A percentile compares a stretch with the other conserved stretches of the same genome.
These are phyloP conservation scores for Mycetomoellerius zeteki DNA, from an alignment of 1,140 invertebrate genomes.

Conservation along the genomic window DNA sequence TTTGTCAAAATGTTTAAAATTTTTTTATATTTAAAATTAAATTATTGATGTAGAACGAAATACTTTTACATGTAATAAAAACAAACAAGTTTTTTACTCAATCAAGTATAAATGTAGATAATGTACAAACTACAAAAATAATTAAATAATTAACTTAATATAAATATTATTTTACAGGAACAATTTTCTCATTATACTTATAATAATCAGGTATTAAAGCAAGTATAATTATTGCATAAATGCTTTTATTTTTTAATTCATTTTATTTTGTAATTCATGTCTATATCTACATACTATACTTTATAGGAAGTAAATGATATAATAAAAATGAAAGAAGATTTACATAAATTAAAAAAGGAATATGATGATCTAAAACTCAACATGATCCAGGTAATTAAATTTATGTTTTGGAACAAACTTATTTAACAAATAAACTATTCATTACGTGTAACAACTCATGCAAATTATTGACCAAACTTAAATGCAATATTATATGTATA, in stretches of 20 bases:
- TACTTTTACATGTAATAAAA: slow-evolving; percentile 1
- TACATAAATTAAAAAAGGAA: slow-evolving; percentile 79
- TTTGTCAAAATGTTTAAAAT: neutral
- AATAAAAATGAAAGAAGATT: slow-evolving; percentile 78
- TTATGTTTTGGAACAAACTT: slow-evolving; percentile 24
- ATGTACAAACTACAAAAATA: neutral
- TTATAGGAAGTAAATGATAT: slow-evolving; percentile 75
- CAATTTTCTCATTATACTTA: slow-evolving; percentile 17
- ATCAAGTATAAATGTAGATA: neutral
- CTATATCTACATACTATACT: slow-evolving; percentile 16
- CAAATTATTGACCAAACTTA: slow-evolving; percentile 12
- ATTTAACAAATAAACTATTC: slow-evolving; percentile 27
- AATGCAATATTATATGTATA: slow-evolving; percentile 1
- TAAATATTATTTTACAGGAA: slow-evolving; percentile 1
- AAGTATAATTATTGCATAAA: neutral
- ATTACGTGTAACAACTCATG: neutral
- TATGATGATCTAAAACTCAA: slow-evolving; percentile 79
- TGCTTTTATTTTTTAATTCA: neutral
- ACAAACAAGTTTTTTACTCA: neutral
- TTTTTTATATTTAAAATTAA: slow-evolving; percentile 22
- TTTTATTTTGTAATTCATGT: too few species aligned
- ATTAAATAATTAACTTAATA: neutral
- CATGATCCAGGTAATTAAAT: slow-evolving; percentile 66
- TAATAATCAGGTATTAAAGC: slow-evolving; percentile 54
- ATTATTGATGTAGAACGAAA: neutral